Conservation (phyloP, 2,797 vertebrate genomes). For the Huso huso region DNA sequence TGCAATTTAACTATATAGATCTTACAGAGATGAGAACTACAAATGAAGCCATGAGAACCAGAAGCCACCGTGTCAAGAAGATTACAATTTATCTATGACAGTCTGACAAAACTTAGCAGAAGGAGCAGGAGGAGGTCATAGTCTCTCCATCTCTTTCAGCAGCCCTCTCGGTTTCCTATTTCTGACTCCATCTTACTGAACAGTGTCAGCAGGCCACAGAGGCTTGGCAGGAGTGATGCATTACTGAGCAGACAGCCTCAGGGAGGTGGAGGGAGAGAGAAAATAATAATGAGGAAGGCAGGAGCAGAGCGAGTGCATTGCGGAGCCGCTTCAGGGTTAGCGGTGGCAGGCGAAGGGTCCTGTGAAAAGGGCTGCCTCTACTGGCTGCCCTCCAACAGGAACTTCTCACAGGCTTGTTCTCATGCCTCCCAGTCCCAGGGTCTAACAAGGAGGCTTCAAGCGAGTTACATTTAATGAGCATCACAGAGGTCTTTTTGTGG, state of each 20-base stretch:
- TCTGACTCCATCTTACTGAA: background rate
- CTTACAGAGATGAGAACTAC: too few species aligned
- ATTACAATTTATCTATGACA: background rate
- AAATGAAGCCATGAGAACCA: background rate
- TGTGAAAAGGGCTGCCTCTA: slow-evolving; percentile 50
- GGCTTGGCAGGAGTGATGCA: slow-evolving; percentile 28
- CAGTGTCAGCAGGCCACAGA: slow-evolving; percentile 29
- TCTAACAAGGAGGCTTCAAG: slow-evolving; percentile 40
- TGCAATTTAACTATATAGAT: too few species aligned
- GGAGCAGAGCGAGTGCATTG: slow-evolving; percentile 19
- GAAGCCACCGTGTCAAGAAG: background rate
- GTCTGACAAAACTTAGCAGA: background rate
- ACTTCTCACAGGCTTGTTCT: slow-evolving; percentile 61
- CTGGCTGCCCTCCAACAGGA: slow-evolving; percentile 55
- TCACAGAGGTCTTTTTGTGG: slow-evolving; percentile 69
- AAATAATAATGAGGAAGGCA: background rate
- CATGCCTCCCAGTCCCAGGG: slow-evolving; percentile 51
- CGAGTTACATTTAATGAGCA: slow-evolving; percentile 40
- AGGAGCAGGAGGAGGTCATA: background rate
- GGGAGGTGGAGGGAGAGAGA: slow-evolving; percentile 16
- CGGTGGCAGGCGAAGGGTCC: slow-evolving; percentile 51
- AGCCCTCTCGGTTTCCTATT: slow-evolving; percentile 1
- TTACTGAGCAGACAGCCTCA: slow-evolving; percentile 8
- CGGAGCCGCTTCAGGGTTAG: slow-evolving; percentile 39
- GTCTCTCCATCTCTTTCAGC: background rate